Conservation (phyloP, 1,140 invertebrate genomes). For the Bombyx mandarina region DNA sequence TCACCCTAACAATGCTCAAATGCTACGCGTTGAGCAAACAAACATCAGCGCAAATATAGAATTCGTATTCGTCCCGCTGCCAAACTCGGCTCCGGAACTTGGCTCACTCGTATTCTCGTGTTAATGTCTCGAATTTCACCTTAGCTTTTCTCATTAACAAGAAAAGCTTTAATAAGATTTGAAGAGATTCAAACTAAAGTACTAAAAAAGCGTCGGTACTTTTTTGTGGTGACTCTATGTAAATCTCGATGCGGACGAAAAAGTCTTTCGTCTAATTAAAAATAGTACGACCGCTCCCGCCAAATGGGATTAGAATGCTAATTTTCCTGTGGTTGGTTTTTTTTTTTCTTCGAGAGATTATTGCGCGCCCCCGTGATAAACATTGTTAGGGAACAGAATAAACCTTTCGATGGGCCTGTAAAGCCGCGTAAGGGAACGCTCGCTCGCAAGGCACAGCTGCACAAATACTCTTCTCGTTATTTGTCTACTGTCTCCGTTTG, state of each 20-base stretch:
- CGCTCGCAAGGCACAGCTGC: slow-evolving; percentile 32
- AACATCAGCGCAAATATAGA: slow-evolving; percentile 21
- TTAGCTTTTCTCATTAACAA: slow-evolving; percentile 41
- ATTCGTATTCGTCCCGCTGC: too few relatives aligned
- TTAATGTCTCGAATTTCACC: too few relatives aligned
- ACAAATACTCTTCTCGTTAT: slow-evolving; percentile 47
- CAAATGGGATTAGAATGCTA: slow-evolving; percentile 36
- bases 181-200: slow-evolving; percentile 59
- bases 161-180: slow-evolving; percentile 57
- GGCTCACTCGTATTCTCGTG: slow-evolving; percentile 21
- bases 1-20: slow-evolving; percentile 65
- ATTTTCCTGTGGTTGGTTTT: slow-evolving; percentile 1
- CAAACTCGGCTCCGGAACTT: slow-evolving; percentile 28
- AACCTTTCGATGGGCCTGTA: slow-evolving; percentile 5
- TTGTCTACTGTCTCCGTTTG: slow-evolving; percentile 42
- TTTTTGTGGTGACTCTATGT: slow-evolving; percentile 54
- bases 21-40: slow-evolving; percentile 60
- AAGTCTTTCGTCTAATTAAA: slow-evolving; percentile 54
- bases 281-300: slow-evolving; percentile 23
- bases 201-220: slow-evolving; percentile 50
- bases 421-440: too few relatives aligned
- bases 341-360: slow-evolving; percentile 15
- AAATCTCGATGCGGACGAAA: slow-evolving; percentile 39
- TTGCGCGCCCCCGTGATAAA: slow-evolving; percentile 20
- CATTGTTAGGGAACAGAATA: slow-evolving; percentile 19